Percentiles rank a stretch among this genome's conserved stretches.
These are phyloP conservation scores for Eupithecia abbreviata DNA, from an alignment of 2,888 invertebrate genomes.

Conservation along the genomic window DNA sequence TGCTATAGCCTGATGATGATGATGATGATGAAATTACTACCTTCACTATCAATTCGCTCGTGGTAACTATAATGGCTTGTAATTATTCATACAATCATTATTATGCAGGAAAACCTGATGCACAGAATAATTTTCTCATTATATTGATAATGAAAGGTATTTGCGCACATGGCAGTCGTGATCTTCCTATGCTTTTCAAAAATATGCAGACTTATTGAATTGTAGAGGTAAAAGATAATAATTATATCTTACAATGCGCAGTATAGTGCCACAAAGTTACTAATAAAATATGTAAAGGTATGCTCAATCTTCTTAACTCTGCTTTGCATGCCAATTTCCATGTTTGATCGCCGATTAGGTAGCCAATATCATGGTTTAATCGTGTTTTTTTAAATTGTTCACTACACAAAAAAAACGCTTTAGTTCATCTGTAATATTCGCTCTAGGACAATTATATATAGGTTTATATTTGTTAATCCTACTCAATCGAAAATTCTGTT, in stretches of 20 bases:
- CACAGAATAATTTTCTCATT: not conserved
- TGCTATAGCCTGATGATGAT: too few species aligned
- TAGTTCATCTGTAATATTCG: not conserved
- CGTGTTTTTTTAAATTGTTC: not conserved
- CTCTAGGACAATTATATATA: not conserved
- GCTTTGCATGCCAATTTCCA: not conserved
- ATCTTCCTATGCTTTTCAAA: not conserved
- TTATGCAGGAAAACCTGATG: constrained; percentile 43
- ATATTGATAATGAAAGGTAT: not conserved
- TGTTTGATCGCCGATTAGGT: not conserved
- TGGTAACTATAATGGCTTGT: not conserved
- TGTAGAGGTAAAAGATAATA: not conserved
- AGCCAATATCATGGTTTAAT: not conserved
- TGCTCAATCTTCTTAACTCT: not conserved
- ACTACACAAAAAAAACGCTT: not conserved
- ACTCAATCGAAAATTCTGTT: not conserved
- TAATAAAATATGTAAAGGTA: not conserved
- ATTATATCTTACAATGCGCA: not conserved
- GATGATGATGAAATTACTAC: not conserved
- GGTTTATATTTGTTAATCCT: not conserved
- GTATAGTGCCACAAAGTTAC: not conserved
- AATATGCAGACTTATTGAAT: not conserved
- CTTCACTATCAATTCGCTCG: not conserved
- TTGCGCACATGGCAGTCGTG: not conserved
- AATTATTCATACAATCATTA: not conserved